These are phyloP conservation scores for Machimus atricapillus DNA, from an alignment of 2,888 invertebrate species.

Conservation along the genomic window DNA sequence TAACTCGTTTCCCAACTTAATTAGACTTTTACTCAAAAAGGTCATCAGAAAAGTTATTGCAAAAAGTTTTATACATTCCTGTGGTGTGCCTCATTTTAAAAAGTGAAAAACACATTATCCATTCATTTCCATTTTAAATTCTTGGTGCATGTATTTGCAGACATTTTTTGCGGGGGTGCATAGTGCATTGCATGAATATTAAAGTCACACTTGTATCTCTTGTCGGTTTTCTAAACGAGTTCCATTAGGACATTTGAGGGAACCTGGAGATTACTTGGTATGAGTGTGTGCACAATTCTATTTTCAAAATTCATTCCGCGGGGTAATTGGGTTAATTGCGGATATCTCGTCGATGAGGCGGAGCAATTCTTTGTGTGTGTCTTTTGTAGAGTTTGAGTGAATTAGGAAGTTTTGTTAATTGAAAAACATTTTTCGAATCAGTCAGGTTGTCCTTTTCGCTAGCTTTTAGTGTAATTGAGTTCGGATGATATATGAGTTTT, in stretches of 20 bases:
- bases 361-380: neutral
- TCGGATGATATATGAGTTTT: neutral
- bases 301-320: neutral
- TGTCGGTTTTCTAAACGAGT: neutral
- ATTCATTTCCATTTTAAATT: neutral
- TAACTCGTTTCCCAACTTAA: neutral
- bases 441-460: neutral
- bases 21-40: neutral
- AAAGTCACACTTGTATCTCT: neutral
- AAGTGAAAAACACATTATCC: neutral
- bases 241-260: neutral
- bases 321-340: neutral
- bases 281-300: neutral
- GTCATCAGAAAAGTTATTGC: neutral
- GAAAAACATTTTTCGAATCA: neutral
- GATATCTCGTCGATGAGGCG: neutral
- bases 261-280: neutral
- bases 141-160: neutral
- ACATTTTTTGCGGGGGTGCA: neutral
- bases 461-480: neutral
- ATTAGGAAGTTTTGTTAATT: neutral
- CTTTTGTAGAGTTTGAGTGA: neutral
- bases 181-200: neutral
- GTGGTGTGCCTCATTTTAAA: neutral
- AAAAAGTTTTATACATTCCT: neutral